Base-by-base conservation (phyloP, 2,113 vertebrate genomes). In the Balaenoptera acutorostrata region DNA sequence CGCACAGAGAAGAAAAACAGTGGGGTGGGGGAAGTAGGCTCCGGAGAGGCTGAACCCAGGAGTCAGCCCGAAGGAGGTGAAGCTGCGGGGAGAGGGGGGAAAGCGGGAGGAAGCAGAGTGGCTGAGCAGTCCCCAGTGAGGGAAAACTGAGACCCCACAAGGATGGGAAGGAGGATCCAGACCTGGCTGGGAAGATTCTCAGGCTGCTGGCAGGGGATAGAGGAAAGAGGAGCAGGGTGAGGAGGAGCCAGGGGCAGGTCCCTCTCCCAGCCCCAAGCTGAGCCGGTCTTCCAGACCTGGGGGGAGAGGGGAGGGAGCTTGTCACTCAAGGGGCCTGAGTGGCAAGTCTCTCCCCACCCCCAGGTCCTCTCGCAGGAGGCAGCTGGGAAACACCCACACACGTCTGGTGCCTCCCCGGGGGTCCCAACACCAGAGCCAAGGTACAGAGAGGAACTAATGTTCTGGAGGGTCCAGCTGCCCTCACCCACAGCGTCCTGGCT, bases 321-420 rank as follows among this genome's bases (percentile, higher is more conserved):
- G 81, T 71, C 66, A 52, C 12, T 59, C 8, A 31, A 41, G 29
- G 61, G 96, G 25, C 39, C 29, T 52, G 80, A 94, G 93, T 52
- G 49, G 82, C n/a, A 49, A 77, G 72, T 49, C 88, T 63, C 41
- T 88, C 72, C 94, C 86, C 39, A 31, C 80, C n/a, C 69, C 68
- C 96, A 92, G 74, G 97, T 57, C 97, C 81, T 93, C 90, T 25
- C 0, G 66, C 93, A 64, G 87, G 92, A 98, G 96, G 97, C 97
- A 97, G 97, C 97, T 97, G 97, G 97, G 97, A 97, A 96, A 95
- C 96, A 94, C 97, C 95, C 96, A 97, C 97, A 0, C n/a, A 46
- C 61, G 61, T 96, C 97, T 98, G 97, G 96, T 69, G 74, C 97
- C 92, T 97, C 92, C 93, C 49, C 46, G 33, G 97, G 97, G 97